Conservation (phyloP, 2,888 invertebrate genomes). For the Drosophila kanekoi region DNA sequence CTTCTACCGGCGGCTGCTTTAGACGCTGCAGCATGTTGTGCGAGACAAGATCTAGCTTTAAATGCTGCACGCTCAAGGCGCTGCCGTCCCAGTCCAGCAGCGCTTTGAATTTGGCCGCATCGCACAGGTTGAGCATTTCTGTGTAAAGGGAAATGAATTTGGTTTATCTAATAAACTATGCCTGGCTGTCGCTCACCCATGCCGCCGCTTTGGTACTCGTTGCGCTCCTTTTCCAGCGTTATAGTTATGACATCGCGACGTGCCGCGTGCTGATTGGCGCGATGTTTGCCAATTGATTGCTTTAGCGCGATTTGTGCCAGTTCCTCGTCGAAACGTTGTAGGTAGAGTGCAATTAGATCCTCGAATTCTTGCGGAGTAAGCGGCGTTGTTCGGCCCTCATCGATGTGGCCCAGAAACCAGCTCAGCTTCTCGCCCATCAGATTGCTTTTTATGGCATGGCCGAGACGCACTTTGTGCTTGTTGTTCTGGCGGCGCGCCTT, state of each 20-base stretch:
- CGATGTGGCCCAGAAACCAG: slow-evolving; percentile 91
- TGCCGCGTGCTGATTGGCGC: slow-evolving; percentile 92
- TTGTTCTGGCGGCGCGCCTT: slow-evolving; percentile 87
- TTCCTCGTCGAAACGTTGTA: slow-evolving; percentile 90
- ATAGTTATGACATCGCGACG: slow-evolving; percentile 92
- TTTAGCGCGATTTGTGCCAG: slow-evolving; percentile 91
- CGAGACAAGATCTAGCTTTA: slow-evolving; percentile 83
- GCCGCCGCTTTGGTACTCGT: slow-evolving; percentile 92
- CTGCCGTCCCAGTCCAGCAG: slow-evolving; percentile 84
- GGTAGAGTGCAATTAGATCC: slow-evolving; percentile 86
- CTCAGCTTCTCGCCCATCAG: slow-evolving; percentile 90
- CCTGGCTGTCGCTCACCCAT: slow-evolving; percentile 88
- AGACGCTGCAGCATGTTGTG: slow-evolving; percentile 77
- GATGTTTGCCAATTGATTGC: slow-evolving; percentile 89
- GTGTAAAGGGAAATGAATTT: not conserved
- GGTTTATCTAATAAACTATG: too few relatives aligned
- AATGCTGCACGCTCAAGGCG: slow-evolving; percentile 84
- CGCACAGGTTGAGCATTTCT: slow-evolving; percentile 83
- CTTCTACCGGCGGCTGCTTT: slow-evolving; percentile 39
- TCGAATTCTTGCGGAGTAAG: slow-evolving; percentile 88
- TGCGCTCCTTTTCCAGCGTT: slow-evolving; percentile 90
- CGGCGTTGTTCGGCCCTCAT: slow-evolving; percentile 85
- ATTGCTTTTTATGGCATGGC: slow-evolving; percentile 90
- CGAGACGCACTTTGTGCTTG: slow-evolving; percentile 84
- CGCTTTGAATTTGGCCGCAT: slow-evolving; percentile 78